These are phyloP conservation scores for Drosophila bunnanda DNA, from an alignment of 2,888 invertebrate genomes.

Conservation along the genomic window DNA sequence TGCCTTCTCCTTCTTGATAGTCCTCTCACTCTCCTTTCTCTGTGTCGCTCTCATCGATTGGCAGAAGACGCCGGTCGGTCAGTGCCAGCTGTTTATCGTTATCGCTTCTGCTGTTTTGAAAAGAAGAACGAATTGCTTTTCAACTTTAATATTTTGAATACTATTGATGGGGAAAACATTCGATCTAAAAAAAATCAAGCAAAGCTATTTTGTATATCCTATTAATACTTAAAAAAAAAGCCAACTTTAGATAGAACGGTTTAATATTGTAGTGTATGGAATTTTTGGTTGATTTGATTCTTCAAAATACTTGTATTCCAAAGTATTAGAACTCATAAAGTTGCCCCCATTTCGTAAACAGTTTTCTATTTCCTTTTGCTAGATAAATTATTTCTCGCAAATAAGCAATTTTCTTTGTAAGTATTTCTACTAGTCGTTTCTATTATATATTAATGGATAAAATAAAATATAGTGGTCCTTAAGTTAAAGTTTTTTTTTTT, in stretches of 20 bases:
- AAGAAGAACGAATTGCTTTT: neutral
- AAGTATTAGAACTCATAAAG: neutral
- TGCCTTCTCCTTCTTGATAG: no score
- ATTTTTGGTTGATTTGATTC: neutral
- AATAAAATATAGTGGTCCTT: no score
- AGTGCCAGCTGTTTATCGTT: slow-evolving; percentile 35
- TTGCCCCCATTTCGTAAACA: neutral
- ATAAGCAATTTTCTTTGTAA: no score
- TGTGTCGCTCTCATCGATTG: slow-evolving; percentile 25
- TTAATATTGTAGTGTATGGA: neutral
- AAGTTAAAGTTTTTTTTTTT: no score
- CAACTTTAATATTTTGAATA: neutral
- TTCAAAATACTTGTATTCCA: neutral
- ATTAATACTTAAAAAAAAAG: neutral
- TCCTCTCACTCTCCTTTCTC: slow-evolving; percentile 9
- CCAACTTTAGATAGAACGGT: neutral
- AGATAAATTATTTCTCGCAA: no score
- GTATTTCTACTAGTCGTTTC: no score
- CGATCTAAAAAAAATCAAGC: neutral
- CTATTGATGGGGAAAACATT: neutral
- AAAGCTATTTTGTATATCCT: neutral
- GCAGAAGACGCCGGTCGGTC: slow-evolving; percentile 18
- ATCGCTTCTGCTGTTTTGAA: slow-evolving; percentile 26
- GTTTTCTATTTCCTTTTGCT: no score
- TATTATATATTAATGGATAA: no score